Evolutionary conservation across 2,888 invertebrate genomes (phyloP).

Genomic region (Limnephilus auricula): DNA sequence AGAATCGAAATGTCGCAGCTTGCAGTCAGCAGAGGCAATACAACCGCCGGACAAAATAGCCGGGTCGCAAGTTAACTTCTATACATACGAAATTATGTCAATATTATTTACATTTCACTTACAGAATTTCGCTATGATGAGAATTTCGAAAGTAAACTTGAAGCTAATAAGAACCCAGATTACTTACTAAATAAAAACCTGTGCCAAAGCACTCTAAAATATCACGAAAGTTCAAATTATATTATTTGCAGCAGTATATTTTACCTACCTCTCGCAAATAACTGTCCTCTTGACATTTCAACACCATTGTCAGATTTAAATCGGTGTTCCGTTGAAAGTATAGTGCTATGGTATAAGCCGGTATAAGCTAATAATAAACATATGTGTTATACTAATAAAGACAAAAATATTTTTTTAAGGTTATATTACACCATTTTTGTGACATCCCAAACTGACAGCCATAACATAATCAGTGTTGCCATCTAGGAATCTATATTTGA

Average conservation of each 20-base stretch:
- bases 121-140: background rate
- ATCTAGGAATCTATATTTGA: too few species aligned
- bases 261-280: slow-evolving; percentile 81
- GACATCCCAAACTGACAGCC: background rate
- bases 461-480: too few species aligned
- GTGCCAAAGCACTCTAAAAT: background rate
- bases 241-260: background rate
- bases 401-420: background rate
- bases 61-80: background rate
- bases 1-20: background rate
- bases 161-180: background rate
- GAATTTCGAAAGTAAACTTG: background rate
- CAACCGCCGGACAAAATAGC: background rate
- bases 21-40: background rate
- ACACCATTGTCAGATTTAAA: slow-evolving; percentile 78
- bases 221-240: background rate
- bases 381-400: background rate
- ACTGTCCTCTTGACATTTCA: slow-evolving; percentile 86
- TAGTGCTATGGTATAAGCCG: background rate
- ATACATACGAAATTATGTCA: background rate
- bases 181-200: background rate
- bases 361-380: background rate
- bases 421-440: background rate
- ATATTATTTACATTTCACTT: background rate
- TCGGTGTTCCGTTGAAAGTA: background rate